phyloP scores from a whole-genome alignment of 2,797 vertebrate genomes.

The Lepus townsendii region DNA sequence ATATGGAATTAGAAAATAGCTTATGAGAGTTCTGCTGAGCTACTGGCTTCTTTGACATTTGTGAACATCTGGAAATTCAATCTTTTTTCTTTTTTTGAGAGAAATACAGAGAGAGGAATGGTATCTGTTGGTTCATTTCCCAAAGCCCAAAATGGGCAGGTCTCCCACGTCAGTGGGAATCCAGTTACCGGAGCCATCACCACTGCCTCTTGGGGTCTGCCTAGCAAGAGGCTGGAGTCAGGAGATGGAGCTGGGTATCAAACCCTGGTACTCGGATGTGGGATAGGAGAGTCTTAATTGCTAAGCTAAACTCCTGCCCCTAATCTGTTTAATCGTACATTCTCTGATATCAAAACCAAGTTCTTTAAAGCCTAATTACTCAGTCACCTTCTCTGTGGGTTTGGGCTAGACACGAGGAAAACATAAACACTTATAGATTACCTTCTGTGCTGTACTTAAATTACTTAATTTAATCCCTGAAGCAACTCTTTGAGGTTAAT shows the following conservation, averaged over 20 bases:
- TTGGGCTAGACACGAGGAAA: background rate
- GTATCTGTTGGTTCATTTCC: too few relatives aligned
- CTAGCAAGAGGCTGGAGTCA: too few relatives aligned
- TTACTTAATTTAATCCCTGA: background rate
- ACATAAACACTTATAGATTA: background rate
- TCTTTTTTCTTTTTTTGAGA: too few relatives aligned
- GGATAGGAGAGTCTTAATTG: too few relatives aligned
- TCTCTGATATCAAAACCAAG: conserved; percentile 37
- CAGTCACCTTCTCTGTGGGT: background rate
- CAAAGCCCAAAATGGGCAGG: too few relatives aligned
- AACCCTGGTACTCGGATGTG: too few relatives aligned
- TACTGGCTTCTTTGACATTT: conserved; percentile 20
- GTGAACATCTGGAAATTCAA: conserved; percentile 39
- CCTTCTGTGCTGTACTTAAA: background rate
- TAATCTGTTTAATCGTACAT: conserved; percentile 36
- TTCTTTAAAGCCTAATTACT: conserved; percentile 47
- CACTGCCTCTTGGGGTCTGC: too few relatives aligned
- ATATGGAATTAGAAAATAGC: conserved; percentile 16
- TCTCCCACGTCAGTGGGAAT: too few relatives aligned
- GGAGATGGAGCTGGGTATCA: too few relatives aligned
- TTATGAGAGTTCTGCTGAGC: background rate
- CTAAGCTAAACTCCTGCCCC: too few relatives aligned
- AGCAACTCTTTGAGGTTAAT: background rate
- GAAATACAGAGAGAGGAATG: too few relatives aligned
- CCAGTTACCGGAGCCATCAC: too few relatives aligned